These are phyloP conservation scores for Channa striata DNA, from an alignment of 2,797 vertebrate species.

Conservation along the genomic window DNA sequence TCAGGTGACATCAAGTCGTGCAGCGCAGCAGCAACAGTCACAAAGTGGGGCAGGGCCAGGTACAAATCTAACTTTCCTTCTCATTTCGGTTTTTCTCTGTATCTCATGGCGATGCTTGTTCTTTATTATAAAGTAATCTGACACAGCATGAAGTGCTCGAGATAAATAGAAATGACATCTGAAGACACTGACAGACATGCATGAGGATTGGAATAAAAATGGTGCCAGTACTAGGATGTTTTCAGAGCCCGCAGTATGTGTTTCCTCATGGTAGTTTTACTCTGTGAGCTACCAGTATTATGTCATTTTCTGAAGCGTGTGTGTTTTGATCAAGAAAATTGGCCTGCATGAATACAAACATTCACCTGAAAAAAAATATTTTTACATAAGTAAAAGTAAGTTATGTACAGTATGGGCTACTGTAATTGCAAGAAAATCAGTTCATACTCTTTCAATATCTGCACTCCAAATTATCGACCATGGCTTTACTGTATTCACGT, in stretches of 20 bases:
- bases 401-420: no score
- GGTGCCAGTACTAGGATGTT: neutral
- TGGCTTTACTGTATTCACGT: neutral
- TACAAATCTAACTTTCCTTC: constrained; percentile 44
- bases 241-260: constrained; percentile 4
- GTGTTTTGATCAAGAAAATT: neutral
- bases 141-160: neutral
- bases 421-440: neutral
- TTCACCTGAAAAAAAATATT: no score
- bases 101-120: constrained; percentile 18
- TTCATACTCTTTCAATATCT: neutral
- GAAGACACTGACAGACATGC: constrained; percentile 40
- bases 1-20: constrained; percentile 91
- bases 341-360: neutral
- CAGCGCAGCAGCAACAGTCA: constrained; percentile 86
- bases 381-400: neutral
- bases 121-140: constrained; percentile 25
- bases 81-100: neutral
- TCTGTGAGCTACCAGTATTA: neutral
- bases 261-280: constrained; percentile 5
- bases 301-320: neutral
- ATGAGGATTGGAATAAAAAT: constrained; percentile 41
- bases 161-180: constrained; percentile 20
- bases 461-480: neutral
- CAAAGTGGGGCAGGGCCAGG: constrained; percentile 78